phyloP scores from a whole-genome alignment of 92 coral and sea anemone genomes.

The Muricea muricata region DNA sequence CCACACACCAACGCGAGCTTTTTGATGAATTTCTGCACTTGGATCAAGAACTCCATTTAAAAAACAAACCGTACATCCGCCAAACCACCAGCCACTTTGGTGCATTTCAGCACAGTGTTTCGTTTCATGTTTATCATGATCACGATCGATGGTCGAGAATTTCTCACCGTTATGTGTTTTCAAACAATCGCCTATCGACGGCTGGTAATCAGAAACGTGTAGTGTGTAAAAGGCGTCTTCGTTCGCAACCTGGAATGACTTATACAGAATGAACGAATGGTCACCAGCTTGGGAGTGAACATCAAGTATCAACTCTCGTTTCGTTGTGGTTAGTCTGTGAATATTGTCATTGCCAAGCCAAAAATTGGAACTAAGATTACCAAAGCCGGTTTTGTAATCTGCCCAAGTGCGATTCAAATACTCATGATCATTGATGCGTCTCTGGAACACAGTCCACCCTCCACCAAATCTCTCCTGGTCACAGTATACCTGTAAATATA shows the following conservation, averaged over 20 bases:
- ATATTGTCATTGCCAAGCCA: slow-evolving; percentile 85
- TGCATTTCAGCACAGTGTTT: too few species aligned
- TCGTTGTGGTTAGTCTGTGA: slow-evolving; percentile 66
- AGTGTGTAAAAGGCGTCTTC: slow-evolving; percentile 10
- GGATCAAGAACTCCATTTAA: neutral
- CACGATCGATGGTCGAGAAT: slow-evolving; percentile 64
- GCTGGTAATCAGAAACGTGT: neutral
- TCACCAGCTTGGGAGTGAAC: slow-evolving; percentile 27
- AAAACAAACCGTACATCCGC: slow-evolving; percentile 8
- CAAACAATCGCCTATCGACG: slow-evolving; percentile 4
- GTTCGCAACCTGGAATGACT: neutral
- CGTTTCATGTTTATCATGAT: slow-evolving; percentile 34
- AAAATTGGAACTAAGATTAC: slow-evolving; percentile 57
- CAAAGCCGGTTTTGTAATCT: slow-evolving; percentile 7
- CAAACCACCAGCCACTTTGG: slow-evolving; percentile 74
- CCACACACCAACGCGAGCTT: neutral
- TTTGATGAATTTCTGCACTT: neutral
- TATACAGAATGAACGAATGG: slow-evolving; percentile 32
- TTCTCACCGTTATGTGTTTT: slow-evolving; percentile 42
- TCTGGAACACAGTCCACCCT: slow-evolving; percentile 6
- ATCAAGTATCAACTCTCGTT: slow-evolving; percentile 49
- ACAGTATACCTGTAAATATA: slow-evolving; percentile 12
- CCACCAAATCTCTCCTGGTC: slow-evolving; percentile 19
- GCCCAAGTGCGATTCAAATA: neutral
- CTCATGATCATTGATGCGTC: neutral